Evolutionary conservation across 2,113 vertebrate genomes (phyloP).

Genomic region (Cathartes aura): DNA sequence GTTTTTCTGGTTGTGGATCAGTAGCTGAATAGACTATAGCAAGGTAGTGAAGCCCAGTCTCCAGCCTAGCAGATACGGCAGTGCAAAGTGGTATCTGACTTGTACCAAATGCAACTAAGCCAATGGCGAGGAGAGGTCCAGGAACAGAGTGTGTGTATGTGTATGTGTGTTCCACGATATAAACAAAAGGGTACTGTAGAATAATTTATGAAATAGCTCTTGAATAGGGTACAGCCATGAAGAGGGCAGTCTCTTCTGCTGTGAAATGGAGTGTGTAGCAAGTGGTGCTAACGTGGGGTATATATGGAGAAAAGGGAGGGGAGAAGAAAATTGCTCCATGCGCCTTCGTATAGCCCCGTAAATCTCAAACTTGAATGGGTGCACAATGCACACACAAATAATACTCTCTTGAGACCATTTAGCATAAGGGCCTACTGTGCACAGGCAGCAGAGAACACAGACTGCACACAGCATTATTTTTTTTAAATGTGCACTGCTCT

Average conservation of each 20-base stretch:
- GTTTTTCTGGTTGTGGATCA: background rate
- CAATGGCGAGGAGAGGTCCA: background rate
- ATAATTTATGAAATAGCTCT: background rate
- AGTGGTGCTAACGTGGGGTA: fast-evolving
- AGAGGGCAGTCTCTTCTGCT: background rate
- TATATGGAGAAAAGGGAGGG: background rate
- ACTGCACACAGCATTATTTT: background rate
- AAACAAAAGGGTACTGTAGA: background rate
- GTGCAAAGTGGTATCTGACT: background rate
- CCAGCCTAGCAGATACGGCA: background rate
- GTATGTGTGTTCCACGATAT: background rate
- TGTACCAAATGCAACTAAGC: background rate
- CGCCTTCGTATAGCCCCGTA: background rate
- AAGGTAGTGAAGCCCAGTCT: background rate
- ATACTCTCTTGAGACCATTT: background rate
- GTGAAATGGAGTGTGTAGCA: background rate
- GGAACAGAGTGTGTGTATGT: fast-evolving
- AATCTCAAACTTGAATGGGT: background rate
- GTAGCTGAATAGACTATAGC: background rate
- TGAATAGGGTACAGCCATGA: background rate
- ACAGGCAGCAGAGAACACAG: background rate
- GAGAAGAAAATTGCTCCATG: background rate
- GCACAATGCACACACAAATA: background rate
- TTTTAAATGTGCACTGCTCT: background rate
- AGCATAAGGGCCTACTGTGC: background rate